These are phyloP conservation scores for Cinclus cinclus DNA, from an alignment of 2,113 vertebrate genomes.

Conservation along the genomic window DNA sequence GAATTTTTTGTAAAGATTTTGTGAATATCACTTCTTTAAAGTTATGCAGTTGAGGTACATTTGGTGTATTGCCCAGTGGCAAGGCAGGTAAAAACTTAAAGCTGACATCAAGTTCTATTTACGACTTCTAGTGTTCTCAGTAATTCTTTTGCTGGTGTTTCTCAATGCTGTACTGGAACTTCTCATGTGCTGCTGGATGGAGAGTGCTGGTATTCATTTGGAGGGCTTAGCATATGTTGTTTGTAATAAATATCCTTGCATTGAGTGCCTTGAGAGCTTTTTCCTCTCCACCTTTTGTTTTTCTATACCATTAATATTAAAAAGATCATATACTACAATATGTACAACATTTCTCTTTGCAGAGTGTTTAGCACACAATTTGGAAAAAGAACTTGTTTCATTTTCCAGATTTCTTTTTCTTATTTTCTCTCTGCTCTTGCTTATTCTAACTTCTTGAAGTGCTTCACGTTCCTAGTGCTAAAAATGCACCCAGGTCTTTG, in stretches of 20 bases:
- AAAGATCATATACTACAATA: neutral
- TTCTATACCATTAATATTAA: neutral
- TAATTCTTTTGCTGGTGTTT: neutral
- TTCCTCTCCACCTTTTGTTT: neutral
- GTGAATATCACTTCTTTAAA: neutral
- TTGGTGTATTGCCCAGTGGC: neutral
- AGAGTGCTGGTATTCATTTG: neutral
- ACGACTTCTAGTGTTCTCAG: neutral
- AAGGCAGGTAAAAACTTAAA: neutral
- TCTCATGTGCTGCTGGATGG: neutral
- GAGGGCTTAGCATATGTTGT: neutral
- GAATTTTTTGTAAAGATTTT: neutral
- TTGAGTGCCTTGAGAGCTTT: neutral
- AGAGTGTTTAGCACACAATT: neutral
- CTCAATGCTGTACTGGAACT: neutral
- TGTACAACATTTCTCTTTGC: neutral
- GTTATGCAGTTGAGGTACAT: accelerated
- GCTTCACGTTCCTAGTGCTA: neutral
- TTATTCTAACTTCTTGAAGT: neutral
- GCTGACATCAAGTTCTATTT: neutral
- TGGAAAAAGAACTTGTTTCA: neutral
- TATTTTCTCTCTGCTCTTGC: neutral
- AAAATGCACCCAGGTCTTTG: neutral
- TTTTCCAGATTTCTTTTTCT: neutral
- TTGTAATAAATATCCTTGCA: neutral